phyloP scores from a whole-genome alignment of 2,113 vertebrate genomes.

The Crotalus helleri region DNA sequence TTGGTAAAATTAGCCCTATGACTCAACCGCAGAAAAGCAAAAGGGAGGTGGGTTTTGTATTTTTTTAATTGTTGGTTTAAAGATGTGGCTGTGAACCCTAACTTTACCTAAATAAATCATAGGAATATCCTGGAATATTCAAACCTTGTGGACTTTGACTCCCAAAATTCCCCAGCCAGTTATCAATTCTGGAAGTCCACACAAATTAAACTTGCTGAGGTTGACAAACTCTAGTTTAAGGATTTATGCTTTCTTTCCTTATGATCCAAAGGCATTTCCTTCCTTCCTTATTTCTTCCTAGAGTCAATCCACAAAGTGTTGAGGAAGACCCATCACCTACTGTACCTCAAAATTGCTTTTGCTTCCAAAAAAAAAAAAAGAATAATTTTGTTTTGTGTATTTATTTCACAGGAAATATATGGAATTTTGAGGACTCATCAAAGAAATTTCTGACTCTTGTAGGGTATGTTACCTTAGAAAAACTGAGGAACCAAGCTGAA shows the following conservation, averaged over 20 bases:
- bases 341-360: neutral
- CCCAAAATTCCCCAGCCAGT: neutral
- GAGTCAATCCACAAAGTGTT: neutral
- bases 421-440: neutral
- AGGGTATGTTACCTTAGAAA: neutral
- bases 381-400: neutral
- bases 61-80: neutral
- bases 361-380: neutral
- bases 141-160: neutral
- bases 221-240: neutral
- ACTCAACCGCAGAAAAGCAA: neutral
- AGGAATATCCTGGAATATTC: neutral
- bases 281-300: neutral
- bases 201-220: neutral
- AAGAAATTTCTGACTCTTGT: neutral
- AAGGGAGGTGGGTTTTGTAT: neutral
- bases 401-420: neutral
- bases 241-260: neutral
- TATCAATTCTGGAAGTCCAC: neutral
- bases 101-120: neutral
- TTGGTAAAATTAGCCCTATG: neutral
- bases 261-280: neutral
- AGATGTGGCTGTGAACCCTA: neutral
- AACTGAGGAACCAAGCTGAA: neutral
- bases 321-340: neutral